Percentiles rank a stretch among this genome's conserved stretches.
Conservation (phyloP, 2,888 invertebrate genomes). For the Microplitis deprimator region DNA sequence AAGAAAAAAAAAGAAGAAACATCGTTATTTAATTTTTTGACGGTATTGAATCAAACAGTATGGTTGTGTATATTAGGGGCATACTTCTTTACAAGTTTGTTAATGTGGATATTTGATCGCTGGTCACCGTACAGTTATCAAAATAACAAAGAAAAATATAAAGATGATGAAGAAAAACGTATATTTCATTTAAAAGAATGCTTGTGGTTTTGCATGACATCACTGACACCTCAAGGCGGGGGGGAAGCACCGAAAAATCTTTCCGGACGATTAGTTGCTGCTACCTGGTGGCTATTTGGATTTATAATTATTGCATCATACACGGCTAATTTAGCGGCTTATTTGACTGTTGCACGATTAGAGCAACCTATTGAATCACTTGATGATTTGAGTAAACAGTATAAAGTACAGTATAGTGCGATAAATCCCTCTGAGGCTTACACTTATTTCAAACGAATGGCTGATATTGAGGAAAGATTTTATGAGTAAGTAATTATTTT, state of each 20-base stretch:
- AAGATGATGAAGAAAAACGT: conserved; percentile 92
- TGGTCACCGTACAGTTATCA: conserved; percentile 98
- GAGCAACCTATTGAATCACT: conserved; percentile 94
- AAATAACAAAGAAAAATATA: conserved; percentile 93
- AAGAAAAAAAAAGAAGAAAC: conserved; percentile 90
- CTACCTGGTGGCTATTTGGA: conserved; percentile 99
- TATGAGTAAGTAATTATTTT: conserved; percentile 84
- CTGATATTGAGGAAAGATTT: conserved; percentile 93
- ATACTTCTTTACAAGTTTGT: conserved; percentile 92
- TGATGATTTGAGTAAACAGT: conserved; percentile 95
- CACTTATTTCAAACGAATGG: conserved; percentile 97
- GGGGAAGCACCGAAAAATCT: conserved; percentile 97
- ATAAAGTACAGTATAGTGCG: conserved; percentile 96
- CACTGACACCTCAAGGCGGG: conserved; percentile 94
- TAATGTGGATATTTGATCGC: conserved; percentile 97
- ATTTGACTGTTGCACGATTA: conserved; percentile 92
- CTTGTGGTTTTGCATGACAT: conserved; percentile 99
- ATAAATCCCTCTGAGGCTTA: conserved; percentile 89
- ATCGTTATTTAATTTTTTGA: conserved; percentile 95
- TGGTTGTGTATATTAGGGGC: conserved; percentile 97
- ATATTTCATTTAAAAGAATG: conserved; percentile 97
- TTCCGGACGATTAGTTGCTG: conserved; percentile 94
- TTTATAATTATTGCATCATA: conserved; percentile 99
- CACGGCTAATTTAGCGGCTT: conserved; percentile 98
- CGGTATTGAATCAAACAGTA: conserved; percentile 95